These are phyloP conservation scores for Philonicus albiceps DNA, from an alignment of 2,888 invertebrate species.

Conservation along the genomic window DNA sequence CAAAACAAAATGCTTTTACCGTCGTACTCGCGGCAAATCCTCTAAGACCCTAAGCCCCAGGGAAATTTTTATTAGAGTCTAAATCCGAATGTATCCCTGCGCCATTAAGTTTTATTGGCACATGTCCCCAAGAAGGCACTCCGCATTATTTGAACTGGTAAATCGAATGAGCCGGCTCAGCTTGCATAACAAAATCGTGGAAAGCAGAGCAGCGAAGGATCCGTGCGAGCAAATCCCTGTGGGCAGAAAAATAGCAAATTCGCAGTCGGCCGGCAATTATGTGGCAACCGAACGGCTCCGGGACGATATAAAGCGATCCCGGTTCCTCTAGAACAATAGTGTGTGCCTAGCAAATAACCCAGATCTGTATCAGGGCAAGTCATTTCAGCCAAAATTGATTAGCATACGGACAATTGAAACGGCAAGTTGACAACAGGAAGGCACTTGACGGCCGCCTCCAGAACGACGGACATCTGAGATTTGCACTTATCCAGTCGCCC, in stretches of 20 bases:
- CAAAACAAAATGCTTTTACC: not conserved
- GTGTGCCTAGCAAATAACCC: conserved; percentile 3
- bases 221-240: not conserved
- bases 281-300: not conserved
- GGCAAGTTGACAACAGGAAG: conserved; percentile 18
- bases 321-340: conserved; percentile 12
- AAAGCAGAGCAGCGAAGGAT: not conserved
- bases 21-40: not conserved
- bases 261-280: not conserved
- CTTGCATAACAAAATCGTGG: not conserved
- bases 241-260: conserved; percentile 12
- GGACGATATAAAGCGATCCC: not conserved
- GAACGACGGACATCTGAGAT: conserved; percentile 16
- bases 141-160: not conserved
- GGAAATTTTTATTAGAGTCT: not conserved
- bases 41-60: not conserved
- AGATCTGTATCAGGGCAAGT: conserved; percentile 11
- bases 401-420: conserved; percentile 31
- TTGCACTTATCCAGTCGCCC: not conserved
- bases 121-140: not conserved
- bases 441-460: conserved; percentile 32
- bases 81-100: not conserved
- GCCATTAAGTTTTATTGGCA: not conserved
- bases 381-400: conserved; percentile 17
- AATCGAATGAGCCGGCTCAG: not conserved